These are phyloP conservation scores for Neoaliturus tenellus DNA, from an alignment of 2,888 invertebrate species.

Conservation along the genomic window DNA sequence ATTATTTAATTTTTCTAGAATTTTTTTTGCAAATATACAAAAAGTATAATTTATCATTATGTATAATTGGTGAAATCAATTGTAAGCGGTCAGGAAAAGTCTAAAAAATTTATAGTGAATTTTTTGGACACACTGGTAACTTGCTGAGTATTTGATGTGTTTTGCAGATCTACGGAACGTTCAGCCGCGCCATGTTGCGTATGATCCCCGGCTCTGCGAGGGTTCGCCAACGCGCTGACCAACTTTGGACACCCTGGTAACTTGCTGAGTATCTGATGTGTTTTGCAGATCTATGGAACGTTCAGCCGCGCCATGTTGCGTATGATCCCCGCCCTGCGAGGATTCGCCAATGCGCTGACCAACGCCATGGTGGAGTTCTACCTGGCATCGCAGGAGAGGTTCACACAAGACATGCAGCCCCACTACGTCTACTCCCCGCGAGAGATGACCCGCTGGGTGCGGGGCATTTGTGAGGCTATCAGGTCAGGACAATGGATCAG, in stretches of 20 bases:
- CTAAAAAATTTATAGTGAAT: too few relatives aligned
- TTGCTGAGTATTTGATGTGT: too few relatives aligned
- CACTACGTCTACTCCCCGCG: constrained; percentile 99
- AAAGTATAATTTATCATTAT: too few relatives aligned
- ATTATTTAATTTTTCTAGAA: too few relatives aligned
- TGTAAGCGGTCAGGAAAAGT: too few relatives aligned
- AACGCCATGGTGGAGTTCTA: constrained; percentile 99
- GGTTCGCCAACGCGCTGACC: constrained; percentile 97
- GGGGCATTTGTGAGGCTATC: constrained; percentile 99
- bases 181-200: constrained; percentile 98
- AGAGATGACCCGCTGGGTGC: constrained; percentile 99
- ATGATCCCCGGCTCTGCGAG: constrained; percentile 93
- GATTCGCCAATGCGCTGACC: constrained; percentile 97
- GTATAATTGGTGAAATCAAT: too few relatives aligned
- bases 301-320: constrained; percentile 99
- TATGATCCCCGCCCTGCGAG: constrained; percentile 92
- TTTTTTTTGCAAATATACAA: too few relatives aligned
- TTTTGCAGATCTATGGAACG: constrained; percentile 93
- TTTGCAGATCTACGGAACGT: constrained; percentile 97
- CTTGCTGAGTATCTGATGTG: too few relatives aligned
- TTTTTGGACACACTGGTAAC: too few relatives aligned
- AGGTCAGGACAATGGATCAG: constrained; percentile 73
- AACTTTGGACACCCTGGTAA: too few relatives aligned
- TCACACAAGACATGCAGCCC: constrained; percentile 99
- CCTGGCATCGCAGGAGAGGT: constrained; percentile 96